Evolutionary conservation across 2,797 vertebrate species (phyloP), one percentile per base, ranked within the genome.

Genomic region (Danio albolineatus): DNA sequence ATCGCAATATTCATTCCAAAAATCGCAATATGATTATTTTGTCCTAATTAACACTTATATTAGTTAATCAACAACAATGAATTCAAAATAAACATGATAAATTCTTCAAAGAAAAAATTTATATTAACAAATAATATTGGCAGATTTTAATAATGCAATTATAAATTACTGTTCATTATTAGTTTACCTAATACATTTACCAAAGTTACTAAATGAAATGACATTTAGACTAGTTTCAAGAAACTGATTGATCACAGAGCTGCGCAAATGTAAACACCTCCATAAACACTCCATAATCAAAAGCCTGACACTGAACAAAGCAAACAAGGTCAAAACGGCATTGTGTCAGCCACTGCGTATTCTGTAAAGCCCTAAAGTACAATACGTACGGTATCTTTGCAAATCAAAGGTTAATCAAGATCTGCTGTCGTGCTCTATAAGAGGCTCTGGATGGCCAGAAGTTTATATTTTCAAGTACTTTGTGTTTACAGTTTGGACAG

Each of bases 371-470:
- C 17, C 14, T 56, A 51, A 21, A 41, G 28, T 51, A 49, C 48
- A 76, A 65, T 28, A 28, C 28, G 28, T 43, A 65, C 43, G 48
- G 19, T 54, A 64, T 54, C 48, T 54, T 66, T 54, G 6, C 39
- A 13, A 56, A 54, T 13, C 9, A 36, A 46, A 43, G 49, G 49
- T 36, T 36, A 21, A 21, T 53, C 28, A 21, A 53, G 43, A 6
- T 62, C 19, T 10, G 43, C n/a, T 7, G 0, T 5, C 76, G 49
- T 56, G 49, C 39, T 54, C 7, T 51, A 48, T 62, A 2, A 49
- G 10, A 61, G 38, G 8, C 6, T 7, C 5, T 49, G 48, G 7
- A 36, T 41, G n/a, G 13, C 5, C 21, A 21, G 36, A 49, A 19
- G 7, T 43, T 43, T 64, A 41, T 19, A 43, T 16, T 43, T 60